Evolutionary conservation across 2,888 invertebrate species (phyloP), one percentile per base, ranked within the genome.

Genomic region (Acrobasis repandana): DNA sequence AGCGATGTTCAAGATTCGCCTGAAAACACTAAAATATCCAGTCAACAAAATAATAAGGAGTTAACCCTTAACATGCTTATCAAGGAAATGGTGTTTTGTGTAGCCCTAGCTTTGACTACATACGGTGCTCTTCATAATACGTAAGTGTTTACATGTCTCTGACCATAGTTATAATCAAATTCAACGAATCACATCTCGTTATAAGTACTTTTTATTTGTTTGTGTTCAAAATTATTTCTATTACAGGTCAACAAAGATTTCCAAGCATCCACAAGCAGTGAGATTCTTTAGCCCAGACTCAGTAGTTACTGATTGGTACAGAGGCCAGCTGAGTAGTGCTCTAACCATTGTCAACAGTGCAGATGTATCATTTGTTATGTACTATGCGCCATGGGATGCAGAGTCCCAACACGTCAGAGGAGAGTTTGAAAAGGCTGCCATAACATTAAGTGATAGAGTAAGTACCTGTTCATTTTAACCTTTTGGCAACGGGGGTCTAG

Each of bases 341-440:
- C 88, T 95, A 14, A 86, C 93, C 14, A 83, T 93, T 63, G 93
- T 96, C 0, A 90, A 94, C 6, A 81, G 92, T 43, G 94, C 95
- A 2, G 98, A 98, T 83, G 87, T 97, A 6, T 95, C 97, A 46
- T 95, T 98, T 85, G 94, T 98, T 28, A 97, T 98, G 95, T 98
- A 97, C 83, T 98, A 98, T 90, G 98, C 98, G 9, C 97, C 98
- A 0, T 98, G 98, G 98, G 97, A 97, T 92, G 96, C 97, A 0
- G 96, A 97, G 78, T 96, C 96, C 71, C 96, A 97, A 79, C 93
- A 93, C 76, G 94, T 96, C 0, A 92, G 95, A 60, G 86, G 93
- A 62, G 96, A 97, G 74, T 97, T 97, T 90, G 95, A 96, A 73
- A 93, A 92, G 70, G 95, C 96, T 61, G 96, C 97, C 2, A 88